A percentile compares a stretch with the other conserved stretches of the same genome.
Evolutionary conservation across 2,113 vertebrate genomes (phyloP).

Genomic region (Chaetorhynchus papuensis): DNA sequence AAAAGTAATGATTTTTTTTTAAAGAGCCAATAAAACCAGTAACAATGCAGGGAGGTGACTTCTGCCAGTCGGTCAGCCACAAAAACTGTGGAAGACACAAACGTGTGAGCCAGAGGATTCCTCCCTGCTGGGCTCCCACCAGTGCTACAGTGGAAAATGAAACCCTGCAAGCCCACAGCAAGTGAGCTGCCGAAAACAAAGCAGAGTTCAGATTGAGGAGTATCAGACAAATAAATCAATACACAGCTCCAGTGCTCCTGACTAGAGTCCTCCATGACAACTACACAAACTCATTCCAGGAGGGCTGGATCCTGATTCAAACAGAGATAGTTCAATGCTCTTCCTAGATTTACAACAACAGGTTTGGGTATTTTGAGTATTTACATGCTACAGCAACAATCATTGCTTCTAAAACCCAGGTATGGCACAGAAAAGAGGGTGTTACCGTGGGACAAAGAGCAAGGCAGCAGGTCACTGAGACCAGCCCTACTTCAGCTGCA

Average conservation of each 20-base stretch:
- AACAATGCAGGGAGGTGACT: neutral
- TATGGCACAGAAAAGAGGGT: neutral
- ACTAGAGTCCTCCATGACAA: neutral
- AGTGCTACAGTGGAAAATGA: neutral
- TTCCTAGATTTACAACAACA: neutral
- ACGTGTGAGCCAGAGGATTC: fast-evolving
- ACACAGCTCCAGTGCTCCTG: neutral
- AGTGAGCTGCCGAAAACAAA: neutral
- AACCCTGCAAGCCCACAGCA: neutral
- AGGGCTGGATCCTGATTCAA: neutral
- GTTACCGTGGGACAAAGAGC: neutral
- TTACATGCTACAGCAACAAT: neutral
- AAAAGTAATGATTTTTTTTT: neutral
- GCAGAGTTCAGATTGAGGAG: neutral
- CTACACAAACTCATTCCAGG: neutral
- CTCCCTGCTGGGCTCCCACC: neutral
- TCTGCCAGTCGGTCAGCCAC: neutral
- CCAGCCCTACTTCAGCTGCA: neutral
- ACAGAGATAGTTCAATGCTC: neutral
- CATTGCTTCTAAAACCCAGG: neutral
- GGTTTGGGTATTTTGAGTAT: neutral
- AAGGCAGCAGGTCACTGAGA: neutral
- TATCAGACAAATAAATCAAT: neutral
- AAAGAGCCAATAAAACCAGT: neutral
- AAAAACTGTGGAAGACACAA: neutral